Evolutionary conservation across 2,888 invertebrate genomes (phyloP), one percentile per base, ranked within the genome.

Genomic region (Hedya salicella): DNA sequence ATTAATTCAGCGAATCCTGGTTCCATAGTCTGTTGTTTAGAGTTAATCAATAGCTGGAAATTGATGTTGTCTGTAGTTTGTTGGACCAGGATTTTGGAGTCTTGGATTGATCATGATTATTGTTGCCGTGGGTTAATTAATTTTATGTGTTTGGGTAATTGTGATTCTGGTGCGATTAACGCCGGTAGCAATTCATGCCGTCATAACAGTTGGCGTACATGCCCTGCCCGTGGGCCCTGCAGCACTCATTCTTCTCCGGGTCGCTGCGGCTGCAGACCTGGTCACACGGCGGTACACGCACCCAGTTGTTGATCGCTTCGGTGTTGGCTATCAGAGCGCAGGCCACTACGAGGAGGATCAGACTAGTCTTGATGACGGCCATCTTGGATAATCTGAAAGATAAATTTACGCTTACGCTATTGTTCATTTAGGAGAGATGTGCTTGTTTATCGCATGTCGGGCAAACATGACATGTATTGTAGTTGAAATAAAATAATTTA

Each of bases 281-380:
- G 30, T 63, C 62, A 9, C 62, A 63, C 0, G 48, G 30, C 11
- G 53, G 53, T 1, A 54, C 40, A 0, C 53, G 53, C 1, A 54
- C 53, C 53, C 53, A 54, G 40, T 54, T 54, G 39, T 54, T 54
- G 39, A 54, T 21, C n/a, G 53, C 53, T 13, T 54, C 53, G 9
- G 53, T 54, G 53, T 14, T 40, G 21, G 53, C 53, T 3, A 54
- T 40, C 39, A 54, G 36, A n/a, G 52, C 52, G 36, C 52, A 53
- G 6, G 52, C 54, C 14, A 54, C 54, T 9, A 54, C 13, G 11
- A 54, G 54, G 1, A 54, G 54, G 40, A 54, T 54, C 25, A 54
- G 13, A 17, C 52, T 52, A 5, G 52, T 52, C 17, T 52, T 52
- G 36, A 52, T 52, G 1, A 52, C 52, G 52, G 52, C 52, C 52